Base-by-base conservation (phyloP, 2,797 vertebrate species). In the Ibycter americanus region DNA sequence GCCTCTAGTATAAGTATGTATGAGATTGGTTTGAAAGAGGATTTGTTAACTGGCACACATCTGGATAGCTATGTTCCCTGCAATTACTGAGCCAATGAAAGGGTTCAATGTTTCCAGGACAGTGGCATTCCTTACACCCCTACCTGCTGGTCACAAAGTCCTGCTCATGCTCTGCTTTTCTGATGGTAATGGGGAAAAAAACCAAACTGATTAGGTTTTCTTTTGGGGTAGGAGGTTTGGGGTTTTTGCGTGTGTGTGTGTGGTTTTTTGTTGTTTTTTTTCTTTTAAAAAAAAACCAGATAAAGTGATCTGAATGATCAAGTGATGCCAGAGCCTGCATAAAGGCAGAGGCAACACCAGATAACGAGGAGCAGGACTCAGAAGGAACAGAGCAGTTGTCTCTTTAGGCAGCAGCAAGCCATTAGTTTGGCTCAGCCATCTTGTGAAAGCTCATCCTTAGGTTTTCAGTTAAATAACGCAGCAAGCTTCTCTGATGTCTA, bases 381-480 rank as follows among this genome's bases (percentile, higher is more conserved):
- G 73, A 88, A 93, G 58, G 66, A 93, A 80, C 8, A 89, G 34
- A 91, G 74, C 81, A 94, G 93, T 89, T 92, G 92, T 92, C 90
- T 89, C 96, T 94, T 70, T 22, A 95, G 96, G 93, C 95, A 95
- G 78, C 92, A 93, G 77, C 55, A 76, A 92, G 74, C 84, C 90
- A 85, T 87, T 89, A 92, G 81, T 80, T 92, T 93, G 90, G 55
- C 74, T 93, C 90, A 87, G 96, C 93, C 93, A 95, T 95, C 94
- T 97, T 90, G 81, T 63, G 79, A 91, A 91, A 94, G 89, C 92
- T 91, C 95, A 92, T 85, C 81, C 87, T 81, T 74, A 89, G 84
- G 72, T 92, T 96, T 95, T 93, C 68, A 15, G 93, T 93, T 89
- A 95, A 89, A 93, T 89, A 87, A 95, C 51, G 0, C 58, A 89